Conservation (phyloP, 2,888 invertebrate genomes). For the Callosobruchus maculatus region DNA sequence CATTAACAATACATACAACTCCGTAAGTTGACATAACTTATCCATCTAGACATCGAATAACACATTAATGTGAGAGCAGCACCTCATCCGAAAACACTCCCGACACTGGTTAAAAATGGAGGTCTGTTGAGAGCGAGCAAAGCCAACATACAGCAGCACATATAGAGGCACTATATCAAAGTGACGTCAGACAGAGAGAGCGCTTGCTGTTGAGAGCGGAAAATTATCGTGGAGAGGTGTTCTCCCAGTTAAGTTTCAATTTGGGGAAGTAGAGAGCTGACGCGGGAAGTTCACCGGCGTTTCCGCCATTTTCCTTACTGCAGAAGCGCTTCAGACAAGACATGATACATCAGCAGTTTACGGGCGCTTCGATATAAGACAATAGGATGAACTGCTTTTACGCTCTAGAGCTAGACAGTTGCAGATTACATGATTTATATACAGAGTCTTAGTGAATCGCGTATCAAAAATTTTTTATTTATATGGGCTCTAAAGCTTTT, state of each 20-base stretch:
- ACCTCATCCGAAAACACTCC: background rate
- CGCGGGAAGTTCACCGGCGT: background rate
- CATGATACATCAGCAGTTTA: background rate
- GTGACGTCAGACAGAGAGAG: background rate
- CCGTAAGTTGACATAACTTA: too few species aligned
- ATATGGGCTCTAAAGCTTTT: too few species aligned
- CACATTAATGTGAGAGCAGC: too few species aligned
- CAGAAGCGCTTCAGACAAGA: background rate
- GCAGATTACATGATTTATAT: too few species aligned
- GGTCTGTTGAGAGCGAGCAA: background rate
- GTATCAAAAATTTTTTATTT: too few species aligned
- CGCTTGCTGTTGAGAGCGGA: background rate
- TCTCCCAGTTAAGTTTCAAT: background rate
- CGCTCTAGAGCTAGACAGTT: too few species aligned
- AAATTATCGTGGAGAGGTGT: background rate
- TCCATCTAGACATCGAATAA: too few species aligned
- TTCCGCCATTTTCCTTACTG: background rate
- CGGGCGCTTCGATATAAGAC: too few species aligned
- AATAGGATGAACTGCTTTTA: too few species aligned
- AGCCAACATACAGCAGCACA: background rate
- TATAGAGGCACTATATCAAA: background rate
- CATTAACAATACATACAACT: too few species aligned
- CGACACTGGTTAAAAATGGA: background rate
- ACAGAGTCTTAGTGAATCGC: too few species aligned
- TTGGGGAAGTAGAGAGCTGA: background rate